Conservation (phyloP, 2,797 vertebrate species). For the Borostomias antarcticus region DNA sequence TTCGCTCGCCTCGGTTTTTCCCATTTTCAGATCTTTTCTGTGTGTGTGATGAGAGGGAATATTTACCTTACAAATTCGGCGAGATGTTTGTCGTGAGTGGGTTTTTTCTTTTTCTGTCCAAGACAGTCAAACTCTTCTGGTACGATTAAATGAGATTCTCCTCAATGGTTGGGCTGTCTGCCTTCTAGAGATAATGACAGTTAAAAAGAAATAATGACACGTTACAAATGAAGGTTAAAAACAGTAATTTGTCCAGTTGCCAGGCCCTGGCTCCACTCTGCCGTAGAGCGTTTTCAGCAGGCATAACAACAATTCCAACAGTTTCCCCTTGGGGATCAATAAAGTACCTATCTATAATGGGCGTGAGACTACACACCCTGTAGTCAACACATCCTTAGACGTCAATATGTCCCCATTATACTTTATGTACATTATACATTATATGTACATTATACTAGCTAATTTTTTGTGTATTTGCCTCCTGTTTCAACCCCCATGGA, state of each 20-base stretch:
- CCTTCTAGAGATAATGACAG: neutral
- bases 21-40: slow-evolving; percentile 20
- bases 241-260: too few species aligned
- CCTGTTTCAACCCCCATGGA: neutral
- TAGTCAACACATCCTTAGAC: slow-evolving; percentile 8
- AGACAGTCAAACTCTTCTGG: slow-evolving; percentile 3
- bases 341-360: too few species aligned
- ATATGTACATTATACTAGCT: slow-evolving; percentile 6
- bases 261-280: too few species aligned
- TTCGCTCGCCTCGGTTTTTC: neutral
- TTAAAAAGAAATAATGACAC: neutral
- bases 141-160: neutral
- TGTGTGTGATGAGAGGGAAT: slow-evolving; percentile 37
- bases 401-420: slow-evolving; percentile 10
- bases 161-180: neutral
- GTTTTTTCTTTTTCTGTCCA: neutral
- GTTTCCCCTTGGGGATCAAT: too few species aligned
- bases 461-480: slow-evolving; percentile 29
- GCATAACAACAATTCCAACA: too few species aligned
- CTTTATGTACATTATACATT: too few species aligned
- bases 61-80: neutral
- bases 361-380: too few species aligned
- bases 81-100: neutral
- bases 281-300: too few species aligned
- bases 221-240: neutral